A percentile compares a stretch with the other conserved stretches of the same genome.
phyloP scores from a whole-genome alignment of 2,797 vertebrate genomes.

The Hypotaenidia philippensis region DNA sequence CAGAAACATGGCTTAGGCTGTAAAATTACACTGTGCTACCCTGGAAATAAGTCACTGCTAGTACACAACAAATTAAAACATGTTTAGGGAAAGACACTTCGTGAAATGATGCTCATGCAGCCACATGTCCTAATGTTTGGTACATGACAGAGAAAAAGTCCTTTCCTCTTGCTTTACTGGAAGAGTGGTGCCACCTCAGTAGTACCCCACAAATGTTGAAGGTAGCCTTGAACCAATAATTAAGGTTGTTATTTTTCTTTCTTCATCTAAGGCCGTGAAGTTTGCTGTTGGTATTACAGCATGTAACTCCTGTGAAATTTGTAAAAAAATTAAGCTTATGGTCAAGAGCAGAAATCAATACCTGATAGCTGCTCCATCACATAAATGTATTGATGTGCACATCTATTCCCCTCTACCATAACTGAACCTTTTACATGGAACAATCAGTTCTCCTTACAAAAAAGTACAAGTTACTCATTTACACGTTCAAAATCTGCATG shows the following conservation, averaged over 20 bases:
- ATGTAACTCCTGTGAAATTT: background rate
- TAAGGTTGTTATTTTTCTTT: background rate
- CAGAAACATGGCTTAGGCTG: background rate
- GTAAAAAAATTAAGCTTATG: background rate
- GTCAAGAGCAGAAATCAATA: background rate
- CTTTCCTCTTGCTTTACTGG: background rate
- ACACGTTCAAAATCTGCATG: background rate
- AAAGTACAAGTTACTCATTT: background rate
- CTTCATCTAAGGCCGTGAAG: background rate
- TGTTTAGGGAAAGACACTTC: background rate
- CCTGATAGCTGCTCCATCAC: background rate
- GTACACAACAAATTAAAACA: background rate
- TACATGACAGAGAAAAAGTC: background rate
- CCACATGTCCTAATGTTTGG: fast-evolving
- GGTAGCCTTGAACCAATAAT: background rate
- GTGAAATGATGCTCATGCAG: background rate
- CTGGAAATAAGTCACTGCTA: background rate
- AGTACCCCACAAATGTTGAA: background rate
- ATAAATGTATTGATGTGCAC: background rate
- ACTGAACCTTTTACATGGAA: background rate
- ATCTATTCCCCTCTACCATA: background rate
- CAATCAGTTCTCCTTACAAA: background rate
- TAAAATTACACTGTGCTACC: background rate
- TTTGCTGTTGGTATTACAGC: background rate
- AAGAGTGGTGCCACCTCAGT: background rate